A percentile compares a stretch with the other conserved stretches of the same genome.
phyloP scores from a whole-genome alignment of 2,797 vertebrate species.

The Limnodromus scolopaceus region DNA sequence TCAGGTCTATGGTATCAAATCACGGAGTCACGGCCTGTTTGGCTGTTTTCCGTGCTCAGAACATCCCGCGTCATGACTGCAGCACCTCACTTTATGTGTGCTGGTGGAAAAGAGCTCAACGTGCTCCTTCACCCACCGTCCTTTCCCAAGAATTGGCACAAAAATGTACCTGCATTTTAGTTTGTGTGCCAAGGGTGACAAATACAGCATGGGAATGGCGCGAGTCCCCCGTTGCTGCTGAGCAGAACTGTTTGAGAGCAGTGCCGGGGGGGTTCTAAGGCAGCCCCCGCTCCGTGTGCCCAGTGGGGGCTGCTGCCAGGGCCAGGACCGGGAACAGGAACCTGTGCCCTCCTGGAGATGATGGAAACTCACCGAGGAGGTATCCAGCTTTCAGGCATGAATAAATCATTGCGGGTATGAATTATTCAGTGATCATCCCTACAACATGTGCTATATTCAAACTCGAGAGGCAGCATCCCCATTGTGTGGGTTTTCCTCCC shows the following conservation, averaged over 20 bases:
- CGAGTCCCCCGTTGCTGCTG: too few species aligned
- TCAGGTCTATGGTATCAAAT: not conserved
- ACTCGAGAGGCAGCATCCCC: not conserved
- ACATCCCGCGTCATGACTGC: not conserved
- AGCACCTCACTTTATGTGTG: not conserved
- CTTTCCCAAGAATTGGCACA: not conserved
- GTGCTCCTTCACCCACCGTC: not conserved
- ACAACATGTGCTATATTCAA: not conserved
- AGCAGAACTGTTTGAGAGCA: not conserved
- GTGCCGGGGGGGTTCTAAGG: rapidly evolving
- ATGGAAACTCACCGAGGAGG: constrained; percentile 62
- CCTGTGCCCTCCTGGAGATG: not conserved
- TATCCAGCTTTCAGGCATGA: constrained; percentile 51
- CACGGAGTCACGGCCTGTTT: not conserved
- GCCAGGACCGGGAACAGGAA: not conserved
- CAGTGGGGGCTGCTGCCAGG: not conserved
- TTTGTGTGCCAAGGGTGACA: not conserved
- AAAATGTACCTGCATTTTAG: not conserved
- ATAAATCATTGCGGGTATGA: constrained; percentile 67
- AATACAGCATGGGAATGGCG: not conserved
- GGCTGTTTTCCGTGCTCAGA: not conserved
- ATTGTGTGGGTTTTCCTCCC: not conserved
- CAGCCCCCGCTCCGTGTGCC: not conserved
- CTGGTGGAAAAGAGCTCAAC: not conserved
- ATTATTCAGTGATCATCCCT: constrained; percentile 67